Evolutionary conservation across 92 coral and sea anemone genomes (phyloP).

Genomic region (Desmophyllum pertusum): DNA sequence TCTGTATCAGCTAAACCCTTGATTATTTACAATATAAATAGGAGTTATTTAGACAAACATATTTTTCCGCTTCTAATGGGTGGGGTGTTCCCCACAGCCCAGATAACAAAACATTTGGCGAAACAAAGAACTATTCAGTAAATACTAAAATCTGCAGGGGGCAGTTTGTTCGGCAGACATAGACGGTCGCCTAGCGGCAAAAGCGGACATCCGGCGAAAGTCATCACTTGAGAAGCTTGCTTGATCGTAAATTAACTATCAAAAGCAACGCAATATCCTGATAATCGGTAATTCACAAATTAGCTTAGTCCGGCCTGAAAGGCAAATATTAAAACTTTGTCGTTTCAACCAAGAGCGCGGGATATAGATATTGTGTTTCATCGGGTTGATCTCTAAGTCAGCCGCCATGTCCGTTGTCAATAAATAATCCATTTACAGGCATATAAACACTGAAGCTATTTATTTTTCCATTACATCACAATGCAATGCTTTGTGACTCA

Average conservation of each 20-base stretch:
- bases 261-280: too few species aligned
- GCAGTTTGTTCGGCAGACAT: too few species aligned
- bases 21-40: background rate
- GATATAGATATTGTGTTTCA: background rate
- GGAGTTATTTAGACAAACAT: background rate
- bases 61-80: background rate
- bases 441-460: background rate
- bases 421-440: background rate
- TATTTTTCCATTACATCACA: conserved; percentile 1
- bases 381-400: background rate
- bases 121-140: background rate
- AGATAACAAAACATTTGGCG: background rate
- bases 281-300: background rate
- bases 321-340: background rate
- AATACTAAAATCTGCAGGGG: background rate
- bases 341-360: background rate
- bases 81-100: background rate
- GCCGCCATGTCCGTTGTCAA: background rate
- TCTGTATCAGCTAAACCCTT: background rate
- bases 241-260: too few species aligned
- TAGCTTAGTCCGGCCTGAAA: background rate
- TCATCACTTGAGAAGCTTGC: too few species aligned
- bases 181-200: too few species aligned
- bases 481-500: background rate
- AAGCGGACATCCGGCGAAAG: too few species aligned